A percentile compares a stretch with the other conserved stretches of the same genome.
phyloP scores from a whole-genome alignment of 1,140 invertebrate species.

The Manduca sexta region DNA sequence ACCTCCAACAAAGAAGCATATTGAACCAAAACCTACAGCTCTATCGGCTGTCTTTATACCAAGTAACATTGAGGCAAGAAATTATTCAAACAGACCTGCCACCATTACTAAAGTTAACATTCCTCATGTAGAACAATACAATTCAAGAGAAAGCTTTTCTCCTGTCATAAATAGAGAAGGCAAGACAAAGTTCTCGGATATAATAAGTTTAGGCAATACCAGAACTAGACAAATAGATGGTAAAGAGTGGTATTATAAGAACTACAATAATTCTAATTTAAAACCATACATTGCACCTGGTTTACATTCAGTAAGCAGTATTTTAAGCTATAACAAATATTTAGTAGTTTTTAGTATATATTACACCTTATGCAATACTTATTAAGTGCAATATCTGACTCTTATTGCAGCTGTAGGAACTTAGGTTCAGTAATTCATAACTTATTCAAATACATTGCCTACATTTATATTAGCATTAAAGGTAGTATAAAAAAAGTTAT shows the following conservation, averaged over 20 bases:
- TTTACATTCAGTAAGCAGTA: conserved; percentile 32
- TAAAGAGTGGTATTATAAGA: conserved; percentile 85
- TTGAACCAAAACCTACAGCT: conserved; percentile 48
- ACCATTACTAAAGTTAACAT: conserved; percentile 64
- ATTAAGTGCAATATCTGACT: background rate
- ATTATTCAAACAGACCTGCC: conserved; percentile 43
- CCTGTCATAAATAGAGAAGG: conserved; percentile 59
- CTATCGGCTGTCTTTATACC: conserved; percentile 46
- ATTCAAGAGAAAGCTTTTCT: conserved; percentile 41
- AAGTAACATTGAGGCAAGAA: conserved; percentile 43
- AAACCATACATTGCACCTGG: conserved; percentile 78
- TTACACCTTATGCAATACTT: background rate
- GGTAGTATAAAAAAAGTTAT: no score
- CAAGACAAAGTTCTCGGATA: conserved; percentile 61
- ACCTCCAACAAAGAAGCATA: conserved; percentile 42
- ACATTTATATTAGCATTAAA: no score
- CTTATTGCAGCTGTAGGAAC: no score
- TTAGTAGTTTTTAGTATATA: conserved; percentile 2
- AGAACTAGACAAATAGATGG: conserved; percentile 64
- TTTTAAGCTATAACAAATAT: conserved; percentile 6
- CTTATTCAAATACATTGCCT: no score
- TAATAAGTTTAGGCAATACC: conserved; percentile 30
- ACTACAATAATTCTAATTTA: conserved; percentile 82
- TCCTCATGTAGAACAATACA: conserved; percentile 53
- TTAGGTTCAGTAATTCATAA: no score